A percentile compares a stretch with the other conserved stretches of the same genome.
These are phyloP conservation scores for Stegodyphus mimosarum DNA, from an alignment of 1,140 invertebrate species.

Conservation along the genomic window DNA sequence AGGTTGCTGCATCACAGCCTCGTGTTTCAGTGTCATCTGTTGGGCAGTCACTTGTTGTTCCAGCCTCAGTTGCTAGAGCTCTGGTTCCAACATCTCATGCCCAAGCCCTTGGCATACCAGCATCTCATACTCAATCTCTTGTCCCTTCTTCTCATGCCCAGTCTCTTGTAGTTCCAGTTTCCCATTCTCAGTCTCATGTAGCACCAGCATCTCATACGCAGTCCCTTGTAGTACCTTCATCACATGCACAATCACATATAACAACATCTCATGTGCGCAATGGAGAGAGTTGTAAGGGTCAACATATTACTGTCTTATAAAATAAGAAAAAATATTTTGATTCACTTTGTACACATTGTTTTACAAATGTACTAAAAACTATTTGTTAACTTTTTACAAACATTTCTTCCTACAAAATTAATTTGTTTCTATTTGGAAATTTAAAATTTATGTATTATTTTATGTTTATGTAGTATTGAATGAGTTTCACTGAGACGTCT, in stretches of 20 bases:
- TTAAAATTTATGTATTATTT: too few species aligned
- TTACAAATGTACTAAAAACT: too few species aligned
- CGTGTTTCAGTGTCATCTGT: neutral
- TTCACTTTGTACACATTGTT: too few species aligned
- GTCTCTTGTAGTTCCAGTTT: neutral
- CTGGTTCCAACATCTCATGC: neutral
- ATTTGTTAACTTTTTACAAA: too few species aligned
- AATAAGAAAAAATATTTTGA: neutral
- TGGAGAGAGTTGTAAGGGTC: conserved; percentile 33
- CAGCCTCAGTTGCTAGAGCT: neutral
- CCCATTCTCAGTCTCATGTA: neutral
- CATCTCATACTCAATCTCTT: conserved; percentile 18
- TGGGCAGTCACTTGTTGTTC: neutral
- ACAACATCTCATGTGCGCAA: neutral
- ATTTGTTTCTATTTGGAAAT: too few species aligned
- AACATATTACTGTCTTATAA: conserved; percentile 49
- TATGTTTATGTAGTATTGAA: too few species aligned
- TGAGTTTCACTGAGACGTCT: too few species aligned
- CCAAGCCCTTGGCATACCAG: neutral
- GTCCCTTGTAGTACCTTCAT: conserved; percentile 5
- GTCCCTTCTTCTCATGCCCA: conserved; percentile 16
- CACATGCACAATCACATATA: neutral
- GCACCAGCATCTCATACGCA: conserved; percentile 4
- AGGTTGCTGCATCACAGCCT: neutral
- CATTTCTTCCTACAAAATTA: too few species aligned